phyloP scores from a whole-genome alignment of 2,888 invertebrate genomes.

The Trichopoda pennipes region DNA sequence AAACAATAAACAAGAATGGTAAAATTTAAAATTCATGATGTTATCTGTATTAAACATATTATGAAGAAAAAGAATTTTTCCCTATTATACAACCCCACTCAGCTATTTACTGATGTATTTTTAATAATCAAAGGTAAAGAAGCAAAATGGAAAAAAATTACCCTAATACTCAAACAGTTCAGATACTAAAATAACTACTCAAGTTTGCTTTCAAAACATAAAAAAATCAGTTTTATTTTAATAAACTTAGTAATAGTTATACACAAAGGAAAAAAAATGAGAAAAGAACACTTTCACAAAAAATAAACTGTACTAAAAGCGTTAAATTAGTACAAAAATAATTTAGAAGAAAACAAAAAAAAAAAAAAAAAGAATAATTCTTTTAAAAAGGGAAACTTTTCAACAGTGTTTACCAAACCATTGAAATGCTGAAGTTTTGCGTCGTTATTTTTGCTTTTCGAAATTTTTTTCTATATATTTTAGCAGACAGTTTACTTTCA shows the following conservation, averaged over 20 bases:
- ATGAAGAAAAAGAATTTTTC: background rate
- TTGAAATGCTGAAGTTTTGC: conserved; percentile 6
- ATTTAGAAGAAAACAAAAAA: conserved; percentile 1
- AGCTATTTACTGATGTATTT: conserved; percentile 56
- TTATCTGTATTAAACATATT: conserved; percentile 4
- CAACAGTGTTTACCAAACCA: conserved; percentile 51
- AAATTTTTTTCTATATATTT: conserved; percentile 40
- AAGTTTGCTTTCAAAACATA: conserved; percentile 8
- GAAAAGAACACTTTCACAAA: conserved; percentile 9
- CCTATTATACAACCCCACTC: background rate
- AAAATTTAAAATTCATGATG: conserved; percentile 54
- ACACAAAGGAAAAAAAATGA: too few species aligned
- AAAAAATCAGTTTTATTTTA: conserved; percentile 17
- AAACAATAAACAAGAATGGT: background rate
- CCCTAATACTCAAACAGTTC: conserved; percentile 25
- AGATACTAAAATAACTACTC: conserved; percentile 19
- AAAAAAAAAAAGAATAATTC: too few species aligned
- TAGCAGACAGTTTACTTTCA: conserved; percentile 28
- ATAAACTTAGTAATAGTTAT: background rate
- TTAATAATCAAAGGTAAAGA: conserved; percentile 25
- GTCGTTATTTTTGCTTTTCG: conserved; percentile 1
- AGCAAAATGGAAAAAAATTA: background rate
- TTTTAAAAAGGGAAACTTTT: conserved; percentile 34
- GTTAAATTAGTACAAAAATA: conserved; percentile 42
- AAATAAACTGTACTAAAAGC: conserved; percentile 2